phyloP scores from a whole-genome alignment of 1,140 invertebrate genomes.

The Homarus americanus region DNA sequence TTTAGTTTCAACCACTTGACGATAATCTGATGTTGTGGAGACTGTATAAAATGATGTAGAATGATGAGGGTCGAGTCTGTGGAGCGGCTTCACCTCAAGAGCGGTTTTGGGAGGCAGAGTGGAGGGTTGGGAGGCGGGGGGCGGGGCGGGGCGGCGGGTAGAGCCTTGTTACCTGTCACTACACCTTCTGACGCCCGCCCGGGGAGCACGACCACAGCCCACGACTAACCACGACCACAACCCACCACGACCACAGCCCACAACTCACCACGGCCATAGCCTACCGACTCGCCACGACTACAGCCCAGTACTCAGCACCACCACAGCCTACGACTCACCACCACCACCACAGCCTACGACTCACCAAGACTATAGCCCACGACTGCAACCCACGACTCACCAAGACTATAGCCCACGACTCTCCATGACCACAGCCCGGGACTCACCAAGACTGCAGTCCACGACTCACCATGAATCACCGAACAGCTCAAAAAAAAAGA shows the following conservation, averaged over 20 bases:
- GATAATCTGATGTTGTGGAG: neutral
- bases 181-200: constrained; percentile 64
- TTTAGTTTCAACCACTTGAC: neutral
- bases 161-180: constrained; percentile 68
- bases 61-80: neutral
- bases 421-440: neutral
- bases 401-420: neutral
- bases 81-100: neutral
- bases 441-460: neutral
- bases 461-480: neutral
- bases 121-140: constrained; percentile 4
- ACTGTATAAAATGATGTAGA: neutral
- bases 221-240: neutral
- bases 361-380: neutral
- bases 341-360: neutral
- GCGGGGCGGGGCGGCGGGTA: constrained; percentile 50
- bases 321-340: neutral
- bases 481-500: too few species aligned
- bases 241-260: constrained; percentile 5
- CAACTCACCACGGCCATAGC: neutral
- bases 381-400: neutral
- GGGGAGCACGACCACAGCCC: constrained; percentile 18
- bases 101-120: constrained; percentile 30
- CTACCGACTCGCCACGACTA: neutral
- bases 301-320: neutral